These are phyloP conservation scores for Bursaphelenchus okinawaensis DNA, from an alignment of 2,888 invertebrate species.

Conservation along the genomic window DNA sequence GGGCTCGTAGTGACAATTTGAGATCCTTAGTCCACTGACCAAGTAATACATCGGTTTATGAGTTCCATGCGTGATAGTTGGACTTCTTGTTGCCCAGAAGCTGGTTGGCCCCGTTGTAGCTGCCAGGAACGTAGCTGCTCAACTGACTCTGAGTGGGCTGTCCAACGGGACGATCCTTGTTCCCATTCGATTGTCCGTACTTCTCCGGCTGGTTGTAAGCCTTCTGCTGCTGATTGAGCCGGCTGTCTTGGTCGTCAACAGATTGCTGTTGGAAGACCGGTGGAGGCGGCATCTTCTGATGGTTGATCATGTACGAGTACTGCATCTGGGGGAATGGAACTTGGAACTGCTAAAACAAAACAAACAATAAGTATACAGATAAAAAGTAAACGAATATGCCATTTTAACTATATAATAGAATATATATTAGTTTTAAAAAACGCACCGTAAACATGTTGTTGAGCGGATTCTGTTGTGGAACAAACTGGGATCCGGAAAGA, in stretches of 20 bases:
- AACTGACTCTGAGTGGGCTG: neutral
- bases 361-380: neutral
- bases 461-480: neutral
- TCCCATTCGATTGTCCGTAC: neutral
- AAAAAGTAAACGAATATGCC: neutral
- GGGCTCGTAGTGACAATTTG: neutral
- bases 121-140: neutral
- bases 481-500: neutral
- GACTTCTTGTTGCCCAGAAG: neutral
- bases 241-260: neutral
- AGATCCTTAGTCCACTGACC: neutral
- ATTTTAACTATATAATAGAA: too few species aligned
- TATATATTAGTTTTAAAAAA: too few species aligned
- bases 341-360: slow-evolving; percentile 2
- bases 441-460: neutral
- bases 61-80: neutral
- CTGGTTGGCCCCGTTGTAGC: neutral
- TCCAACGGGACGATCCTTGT: slow-evolving; percentile 2
- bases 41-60: neutral
- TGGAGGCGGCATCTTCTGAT: neutral
- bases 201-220: neutral
- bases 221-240: neutral
- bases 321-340: neutral
- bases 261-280: neutral
- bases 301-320: neutral